These are phyloP conservation scores for Megaceryle maxima DNA, from an alignment of 2,113 vertebrate genomes.

Conservation along the genomic window DNA sequence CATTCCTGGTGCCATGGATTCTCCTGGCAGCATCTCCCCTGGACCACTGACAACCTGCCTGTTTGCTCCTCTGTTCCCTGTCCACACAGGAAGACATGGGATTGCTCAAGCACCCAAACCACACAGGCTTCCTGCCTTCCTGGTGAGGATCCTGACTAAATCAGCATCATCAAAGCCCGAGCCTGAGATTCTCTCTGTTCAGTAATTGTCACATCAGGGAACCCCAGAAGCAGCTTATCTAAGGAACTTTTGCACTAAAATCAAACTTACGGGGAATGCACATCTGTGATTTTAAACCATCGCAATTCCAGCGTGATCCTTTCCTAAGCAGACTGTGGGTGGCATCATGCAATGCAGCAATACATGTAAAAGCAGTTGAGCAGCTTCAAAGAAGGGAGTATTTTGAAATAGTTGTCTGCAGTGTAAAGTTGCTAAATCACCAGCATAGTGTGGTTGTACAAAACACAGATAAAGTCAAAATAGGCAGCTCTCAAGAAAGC, in stretches of 20 bases:
- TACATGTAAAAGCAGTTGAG: background rate
- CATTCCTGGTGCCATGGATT: background rate
- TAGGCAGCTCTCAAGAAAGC: background rate
- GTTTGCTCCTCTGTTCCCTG: background rate
- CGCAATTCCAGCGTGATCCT: accelerated
- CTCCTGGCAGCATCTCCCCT: background rate
- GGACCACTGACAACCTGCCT: background rate
- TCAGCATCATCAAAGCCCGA: background rate
- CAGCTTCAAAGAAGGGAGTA: background rate
- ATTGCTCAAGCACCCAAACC: background rate
- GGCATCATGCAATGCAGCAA: background rate
- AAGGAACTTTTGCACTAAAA: background rate
- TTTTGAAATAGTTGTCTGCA: slow-evolving; percentile 5
- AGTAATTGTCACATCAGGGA: background rate
- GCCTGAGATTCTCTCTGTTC: background rate
- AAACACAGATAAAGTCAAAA: slow-evolving; percentile 22
- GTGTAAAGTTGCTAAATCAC: background rate
- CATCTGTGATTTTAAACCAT: background rate
- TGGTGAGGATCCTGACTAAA: background rate
- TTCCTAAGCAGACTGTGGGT: background rate
- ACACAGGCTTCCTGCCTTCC: background rate
- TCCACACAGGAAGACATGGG: accelerated
- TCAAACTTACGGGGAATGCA: background rate
- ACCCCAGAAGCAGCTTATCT: background rate
- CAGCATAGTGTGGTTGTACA: background rate